Base-by-base conservation (phyloP, 2,797 vertebrate species). In the Hipposideros larvatus region DNA sequence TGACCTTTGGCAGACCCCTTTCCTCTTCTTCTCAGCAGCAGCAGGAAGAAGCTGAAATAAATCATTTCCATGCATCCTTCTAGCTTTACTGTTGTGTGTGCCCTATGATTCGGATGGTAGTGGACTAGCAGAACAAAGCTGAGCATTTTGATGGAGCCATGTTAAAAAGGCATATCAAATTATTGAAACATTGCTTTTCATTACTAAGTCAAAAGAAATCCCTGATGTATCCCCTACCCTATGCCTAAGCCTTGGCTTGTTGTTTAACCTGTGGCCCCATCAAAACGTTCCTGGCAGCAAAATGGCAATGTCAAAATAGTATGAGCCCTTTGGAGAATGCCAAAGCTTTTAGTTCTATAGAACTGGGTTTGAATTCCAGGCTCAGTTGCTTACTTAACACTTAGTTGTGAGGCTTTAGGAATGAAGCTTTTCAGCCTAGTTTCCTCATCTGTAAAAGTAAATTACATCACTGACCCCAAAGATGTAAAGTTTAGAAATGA, bases 161-260 rank as follows among this genome's bases (percentile, higher is more conserved):
- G 4, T 95, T 75, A 87, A 95, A 95, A 90, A 53, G 11, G 18
- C 65, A 19, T 43, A 51, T 75, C 22, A 4, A 93, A 96, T 89
- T 75, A 92, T 70, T 79, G 87, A 89, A 85, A 77, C 16, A 53
- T 5, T 77, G 11, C 34, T 80, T 83, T 90, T 74, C 75, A 46
- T 90, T 70, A 28, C 34, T 86, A 87, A 55, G 43, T 87, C 57
- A 48, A 14, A 95, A 83, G 78, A 83, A 91, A 82, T 84, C 14
- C n/a, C 9, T 75, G 46, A 26, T 41, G 2, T 80, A 65, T 51
- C 19, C 14, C 26, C 4, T 79, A 26, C 63, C 5, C 48, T 83
- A 4, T 6, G 14, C 22, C 34, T 70, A 89, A 83, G 41, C 11
- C 46, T 70, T 68, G 46, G 2, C 41, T 31, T 22, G 1, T 83